phyloP scores from a whole-genome alignment of 1,140 invertebrate species.

The Holotrichia oblita region DNA sequence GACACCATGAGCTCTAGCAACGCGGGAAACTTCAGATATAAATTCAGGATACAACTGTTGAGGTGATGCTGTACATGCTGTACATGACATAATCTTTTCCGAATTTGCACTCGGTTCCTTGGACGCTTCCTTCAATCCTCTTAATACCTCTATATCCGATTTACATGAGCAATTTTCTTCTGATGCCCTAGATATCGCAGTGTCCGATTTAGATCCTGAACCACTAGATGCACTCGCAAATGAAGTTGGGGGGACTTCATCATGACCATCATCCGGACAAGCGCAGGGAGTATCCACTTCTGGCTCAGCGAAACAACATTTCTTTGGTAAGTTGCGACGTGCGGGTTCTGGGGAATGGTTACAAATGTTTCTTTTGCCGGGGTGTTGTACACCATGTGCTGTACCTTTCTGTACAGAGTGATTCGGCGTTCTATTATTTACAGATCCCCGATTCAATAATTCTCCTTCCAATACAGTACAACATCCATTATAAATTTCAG shows the following conservation, averaged over 20 bases:
- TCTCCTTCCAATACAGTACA: too few species aligned
- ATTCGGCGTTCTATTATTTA: too few species aligned
- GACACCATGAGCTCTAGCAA: neutral
- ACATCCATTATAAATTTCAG: too few species aligned
- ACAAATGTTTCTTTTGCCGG: too few species aligned
- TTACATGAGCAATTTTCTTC: conserved; percentile 2
- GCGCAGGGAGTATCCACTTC: neutral
- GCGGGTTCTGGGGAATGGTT: too few species aligned
- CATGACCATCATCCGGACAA: neutral
- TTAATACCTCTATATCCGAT: neutral
- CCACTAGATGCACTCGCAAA: neutral
- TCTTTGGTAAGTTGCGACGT: neutral
- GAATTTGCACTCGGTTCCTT: neutral
- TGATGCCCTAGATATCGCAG: neutral
- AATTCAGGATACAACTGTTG: neutral
- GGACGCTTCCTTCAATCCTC: neutral
- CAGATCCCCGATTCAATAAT: too few species aligned
- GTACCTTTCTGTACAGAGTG: too few species aligned
- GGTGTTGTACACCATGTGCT: too few species aligned
- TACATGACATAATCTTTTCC: neutral
- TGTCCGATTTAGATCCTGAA: neutral
- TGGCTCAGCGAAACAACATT: neutral
- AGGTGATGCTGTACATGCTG: neutral
- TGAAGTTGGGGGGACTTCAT: neutral
- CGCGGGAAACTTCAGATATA: neutral